Percentiles rank a stretch among this genome's conserved stretches.
Evolutionary conservation across 2,888 invertebrate species (phyloP).

Genomic region (Lycaena phlaeas): DNA sequence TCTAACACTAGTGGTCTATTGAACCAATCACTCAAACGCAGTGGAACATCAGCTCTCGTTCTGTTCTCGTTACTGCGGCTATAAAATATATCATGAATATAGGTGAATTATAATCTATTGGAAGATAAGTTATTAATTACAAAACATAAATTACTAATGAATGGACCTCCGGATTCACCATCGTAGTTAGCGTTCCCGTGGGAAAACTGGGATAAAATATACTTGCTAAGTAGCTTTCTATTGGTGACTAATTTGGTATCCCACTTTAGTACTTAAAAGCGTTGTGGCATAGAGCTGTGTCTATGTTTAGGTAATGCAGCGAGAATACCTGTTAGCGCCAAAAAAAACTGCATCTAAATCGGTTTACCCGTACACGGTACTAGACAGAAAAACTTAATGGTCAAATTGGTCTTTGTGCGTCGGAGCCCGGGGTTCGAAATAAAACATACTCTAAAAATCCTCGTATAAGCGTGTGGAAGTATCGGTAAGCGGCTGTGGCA

Average conservation of each 20-base stretch:
- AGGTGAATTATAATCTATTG: too few species aligned
- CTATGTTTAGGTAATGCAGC: too few species aligned
- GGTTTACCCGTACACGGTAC: not conserved
- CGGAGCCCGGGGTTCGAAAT: not conserved
- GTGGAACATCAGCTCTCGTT: not conserved
- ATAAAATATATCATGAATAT: too few species aligned
- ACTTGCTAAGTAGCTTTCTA: too few species aligned
- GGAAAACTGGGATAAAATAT: too few species aligned
- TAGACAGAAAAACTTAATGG: not conserved
- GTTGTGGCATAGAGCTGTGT: not conserved
- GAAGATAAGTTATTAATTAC: not conserved
- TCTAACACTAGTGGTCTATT: conserved; percentile 12
- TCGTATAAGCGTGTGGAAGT: conserved; percentile 75
- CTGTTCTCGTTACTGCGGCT: conserved; percentile 11
- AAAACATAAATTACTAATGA: not conserved
- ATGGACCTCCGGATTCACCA: not conserved
- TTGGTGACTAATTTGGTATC: too few species aligned
- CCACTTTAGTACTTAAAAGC: too few species aligned
- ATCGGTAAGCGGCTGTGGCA: conserved; percentile 75
- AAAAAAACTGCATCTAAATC: too few species aligned
- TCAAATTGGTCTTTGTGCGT: not conserved
- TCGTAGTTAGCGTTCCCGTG: too few species aligned
- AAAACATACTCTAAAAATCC: conserved; percentile 66
- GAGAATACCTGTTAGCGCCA: too few species aligned
- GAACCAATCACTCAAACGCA: conserved; percentile 16